phyloP scores from a whole-genome alignment of 2,797 vertebrate genomes.

The Enteromius fasciolatus region DNA sequence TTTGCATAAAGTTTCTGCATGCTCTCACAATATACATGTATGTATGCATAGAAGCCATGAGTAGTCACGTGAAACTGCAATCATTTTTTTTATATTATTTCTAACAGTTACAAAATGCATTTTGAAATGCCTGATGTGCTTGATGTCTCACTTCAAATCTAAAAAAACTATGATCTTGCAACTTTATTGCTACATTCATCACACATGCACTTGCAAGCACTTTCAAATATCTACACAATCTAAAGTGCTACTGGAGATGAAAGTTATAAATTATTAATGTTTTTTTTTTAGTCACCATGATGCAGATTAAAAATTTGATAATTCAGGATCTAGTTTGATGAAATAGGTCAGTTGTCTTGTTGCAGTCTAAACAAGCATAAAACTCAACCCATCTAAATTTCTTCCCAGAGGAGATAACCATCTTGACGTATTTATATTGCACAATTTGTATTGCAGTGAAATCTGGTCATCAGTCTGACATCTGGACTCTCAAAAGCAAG shows the following conservation, averaged over 20 bases:
- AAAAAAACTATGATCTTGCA: neutral
- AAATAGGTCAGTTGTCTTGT: neutral
- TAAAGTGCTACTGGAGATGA: neutral
- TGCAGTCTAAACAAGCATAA: neutral
- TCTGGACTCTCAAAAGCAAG: conserved; percentile 20
- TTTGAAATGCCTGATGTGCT: neutral
- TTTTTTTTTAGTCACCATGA: neutral
- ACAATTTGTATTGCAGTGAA: conserved; percentile 8
- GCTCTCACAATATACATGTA: neutral
- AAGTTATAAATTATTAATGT: neutral
- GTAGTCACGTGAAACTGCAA: neutral
- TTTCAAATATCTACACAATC: neutral
- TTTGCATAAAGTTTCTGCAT: neutral
- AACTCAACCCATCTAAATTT: neutral
- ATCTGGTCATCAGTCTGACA: neutral
- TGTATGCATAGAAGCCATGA: neutral
- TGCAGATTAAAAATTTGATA: neutral
- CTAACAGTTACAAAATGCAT: neutral
- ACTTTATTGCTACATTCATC: neutral
- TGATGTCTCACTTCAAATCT: neutral
- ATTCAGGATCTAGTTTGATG: neutral
- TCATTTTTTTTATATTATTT: neutral
- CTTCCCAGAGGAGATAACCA: neutral
- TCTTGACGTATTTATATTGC: neutral
- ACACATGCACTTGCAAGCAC: neutral